Evolutionary conservation across 2,888 invertebrate species (phyloP), one percentile per base, ranked within the genome.

Genomic region (Drosophila diplacantha): DNA sequence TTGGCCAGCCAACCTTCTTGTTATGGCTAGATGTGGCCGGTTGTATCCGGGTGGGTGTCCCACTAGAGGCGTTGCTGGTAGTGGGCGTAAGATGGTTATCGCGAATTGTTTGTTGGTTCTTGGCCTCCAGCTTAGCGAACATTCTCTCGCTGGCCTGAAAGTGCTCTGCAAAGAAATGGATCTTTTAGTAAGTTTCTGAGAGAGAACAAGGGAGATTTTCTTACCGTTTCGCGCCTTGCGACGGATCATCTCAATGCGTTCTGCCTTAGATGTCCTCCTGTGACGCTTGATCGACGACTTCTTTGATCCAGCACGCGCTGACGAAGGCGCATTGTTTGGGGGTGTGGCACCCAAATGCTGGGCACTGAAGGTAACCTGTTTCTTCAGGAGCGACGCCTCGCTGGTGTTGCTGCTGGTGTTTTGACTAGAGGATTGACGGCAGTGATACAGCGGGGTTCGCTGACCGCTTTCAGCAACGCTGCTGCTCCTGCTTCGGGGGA

Each of bases 351-450:
- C 74, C 70, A 82, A 43, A 24, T 61, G 77, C 14, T 73, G 65
- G 24, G 63, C 35, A 71, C 49, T 74, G 32, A 83, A 83, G 18
- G 75, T 81, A 12, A 83, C 83, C 56, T 73, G 78, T 51, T 78
- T 81, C 22, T 69, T 76, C 4, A 64, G 46, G 20, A 69, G 35
- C 34, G 81, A 81, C 5, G 58, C 26, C 6, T 71, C 79, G 55
- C 79, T 76, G 56, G 73, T 68, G 51, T 75, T 51, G 59, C 75
- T 71, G 53, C 70, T 51, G 61, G 73, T 73, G 52, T 79, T 67
- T 38, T 60, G 76, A 82, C 77, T 80, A 80, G 83, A 77, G 58
- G 63, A 26, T 56, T 78, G 75, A n/a, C 65, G 81, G 69, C 73
- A 73, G 71, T 81, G 52, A 24, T 52, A 68, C 47, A 76, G 46